A percentile compares a stretch with the other conserved stretches of the same genome.
phyloP scores from a whole-genome alignment of 2,797 vertebrate genomes.

The Betta splendens region DNA sequence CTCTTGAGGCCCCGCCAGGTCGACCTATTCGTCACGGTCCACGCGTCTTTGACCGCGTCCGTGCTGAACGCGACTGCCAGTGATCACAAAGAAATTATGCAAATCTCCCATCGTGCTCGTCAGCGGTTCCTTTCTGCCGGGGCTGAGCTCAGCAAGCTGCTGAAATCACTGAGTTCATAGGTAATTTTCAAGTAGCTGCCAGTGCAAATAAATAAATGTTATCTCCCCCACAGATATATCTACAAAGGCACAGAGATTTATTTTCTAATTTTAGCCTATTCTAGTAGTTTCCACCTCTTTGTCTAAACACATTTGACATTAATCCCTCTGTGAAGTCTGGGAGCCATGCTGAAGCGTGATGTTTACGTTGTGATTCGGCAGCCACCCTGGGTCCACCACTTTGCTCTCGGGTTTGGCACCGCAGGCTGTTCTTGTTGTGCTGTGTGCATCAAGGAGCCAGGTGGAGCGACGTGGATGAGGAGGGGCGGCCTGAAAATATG shows the following conservation, averaged over 20 bases:
- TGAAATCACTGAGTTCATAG: conserved; percentile 56
- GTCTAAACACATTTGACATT: conserved; percentile 26
- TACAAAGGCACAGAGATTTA: conserved; percentile 39
- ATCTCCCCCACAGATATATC: conserved; percentile 37
- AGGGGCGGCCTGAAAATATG: conserved; percentile 52
- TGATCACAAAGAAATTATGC: conserved; percentile 65
- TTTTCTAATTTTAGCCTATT: conserved; percentile 34
- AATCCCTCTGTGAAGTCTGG: conserved; percentile 25
- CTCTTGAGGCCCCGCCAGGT: conserved; percentile 45
- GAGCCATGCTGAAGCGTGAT: conserved; percentile 27
- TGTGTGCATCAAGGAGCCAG: conserved; percentile 43
- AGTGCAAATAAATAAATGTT: conserved; percentile 43
- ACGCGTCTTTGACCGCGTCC: conserved; percentile 53
- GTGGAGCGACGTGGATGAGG: conserved; percentile 23
- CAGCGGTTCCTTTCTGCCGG: conserved; percentile 61
- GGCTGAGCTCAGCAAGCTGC: conserved; percentile 50
- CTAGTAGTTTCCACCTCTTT: conserved; percentile 30
- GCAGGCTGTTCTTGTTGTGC: conserved; percentile 45
- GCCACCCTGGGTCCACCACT: conserved; percentile 55
- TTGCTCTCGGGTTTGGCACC: conserved; percentile 50
- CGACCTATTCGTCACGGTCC: conserved; percentile 59
- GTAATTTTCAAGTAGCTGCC: conserved; percentile 53
- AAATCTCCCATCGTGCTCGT: conserved; percentile 66
- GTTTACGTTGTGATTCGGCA: conserved; percentile 42
- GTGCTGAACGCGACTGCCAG: conserved; percentile 44